Conservation (phyloP, 2,888 invertebrate species). For the Frankliniella fusca region DNA sequence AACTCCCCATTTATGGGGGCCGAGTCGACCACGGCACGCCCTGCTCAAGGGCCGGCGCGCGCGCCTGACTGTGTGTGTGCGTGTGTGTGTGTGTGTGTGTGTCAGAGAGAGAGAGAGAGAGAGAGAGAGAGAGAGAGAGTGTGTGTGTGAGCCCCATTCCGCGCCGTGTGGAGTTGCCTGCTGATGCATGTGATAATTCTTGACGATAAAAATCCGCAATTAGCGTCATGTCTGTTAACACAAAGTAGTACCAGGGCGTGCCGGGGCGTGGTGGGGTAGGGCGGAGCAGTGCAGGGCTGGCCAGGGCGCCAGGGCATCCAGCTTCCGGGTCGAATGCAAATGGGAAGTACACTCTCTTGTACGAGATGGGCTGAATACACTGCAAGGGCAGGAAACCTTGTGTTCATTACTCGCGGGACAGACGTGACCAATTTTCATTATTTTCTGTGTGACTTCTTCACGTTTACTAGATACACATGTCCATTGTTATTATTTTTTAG, state of each 20-base stretch:
- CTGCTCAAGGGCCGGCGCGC: not conserved
- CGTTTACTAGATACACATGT: too few relatives aligned
- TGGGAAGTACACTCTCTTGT: not conserved
- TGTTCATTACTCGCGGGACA: too few relatives aligned
- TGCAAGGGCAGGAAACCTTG: too few relatives aligned
- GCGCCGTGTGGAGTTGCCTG: not conserved
- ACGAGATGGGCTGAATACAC: not conserved
- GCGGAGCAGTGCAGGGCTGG: not conserved
- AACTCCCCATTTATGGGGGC: constrained; percentile 17
- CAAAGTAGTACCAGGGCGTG: constrained; percentile 3
- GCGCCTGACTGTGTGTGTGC: not conserved
- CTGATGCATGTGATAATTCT: constrained; percentile 24
- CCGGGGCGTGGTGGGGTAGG: not conserved
- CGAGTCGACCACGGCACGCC: not conserved
- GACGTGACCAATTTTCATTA: too few relatives aligned
- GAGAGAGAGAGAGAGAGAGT: not conserved
- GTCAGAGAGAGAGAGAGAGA: not conserved
- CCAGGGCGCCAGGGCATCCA: not conserved
- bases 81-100: not conserved
- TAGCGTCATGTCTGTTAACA: constrained; percentile 21
- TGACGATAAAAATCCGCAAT: constrained; percentile 22
- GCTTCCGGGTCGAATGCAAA: not conserved
- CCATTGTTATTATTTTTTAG: too few relatives aligned
- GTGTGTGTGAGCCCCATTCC: not conserved
- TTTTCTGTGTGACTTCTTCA: too few relatives aligned